A percentile compares a stretch with the other conserved stretches of the same genome.
phyloP scores from a whole-genome alignment of 2,888 invertebrate genomes.

The Agonopterix heracliana region DNA sequence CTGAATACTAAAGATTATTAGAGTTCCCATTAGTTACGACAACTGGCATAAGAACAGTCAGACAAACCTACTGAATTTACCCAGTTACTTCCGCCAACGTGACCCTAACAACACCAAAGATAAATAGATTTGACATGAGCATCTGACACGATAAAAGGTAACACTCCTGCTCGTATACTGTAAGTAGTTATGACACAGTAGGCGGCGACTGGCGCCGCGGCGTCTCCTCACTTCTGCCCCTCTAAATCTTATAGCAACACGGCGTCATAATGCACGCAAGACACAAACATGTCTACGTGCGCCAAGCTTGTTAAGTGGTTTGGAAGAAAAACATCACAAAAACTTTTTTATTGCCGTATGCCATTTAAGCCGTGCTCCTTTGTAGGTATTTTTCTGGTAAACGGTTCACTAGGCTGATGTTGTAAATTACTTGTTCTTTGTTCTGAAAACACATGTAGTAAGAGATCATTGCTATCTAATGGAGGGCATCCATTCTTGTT shows the following conservation, averaged over 20 bases:
- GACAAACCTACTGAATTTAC: too few species aligned
- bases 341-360: slow-evolving; percentile 72
- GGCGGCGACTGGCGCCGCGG: slow-evolving; percentile 53
- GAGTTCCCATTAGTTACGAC: too few species aligned
- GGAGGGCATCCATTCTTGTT: too few species aligned
- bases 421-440: too few species aligned
- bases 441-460: not conserved
- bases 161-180: slow-evolving; percentile 6
- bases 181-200: slow-evolving; percentile 52
- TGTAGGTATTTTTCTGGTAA: not conserved
- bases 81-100: too few species aligned
- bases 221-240: slow-evolving; percentile 70
- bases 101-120: too few species aligned
- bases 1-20: too few species aligned
- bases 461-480: not conserved
- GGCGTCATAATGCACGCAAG: slow-evolving; percentile 75
- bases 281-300: slow-evolving; percentile 75
- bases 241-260: slow-evolving; percentile 73
- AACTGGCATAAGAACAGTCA: too few species aligned
- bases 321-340: slow-evolving; percentile 76
- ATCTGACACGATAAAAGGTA: slow-evolving; percentile 8
- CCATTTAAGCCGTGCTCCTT: slow-evolving; percentile 60
- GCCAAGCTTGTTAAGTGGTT: slow-evolving; percentile 76
- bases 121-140: not conserved
- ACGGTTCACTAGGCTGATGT: not conserved